Conservation (phyloP, 2,797 vertebrate species). For the Macropodus opercularis region DNA sequence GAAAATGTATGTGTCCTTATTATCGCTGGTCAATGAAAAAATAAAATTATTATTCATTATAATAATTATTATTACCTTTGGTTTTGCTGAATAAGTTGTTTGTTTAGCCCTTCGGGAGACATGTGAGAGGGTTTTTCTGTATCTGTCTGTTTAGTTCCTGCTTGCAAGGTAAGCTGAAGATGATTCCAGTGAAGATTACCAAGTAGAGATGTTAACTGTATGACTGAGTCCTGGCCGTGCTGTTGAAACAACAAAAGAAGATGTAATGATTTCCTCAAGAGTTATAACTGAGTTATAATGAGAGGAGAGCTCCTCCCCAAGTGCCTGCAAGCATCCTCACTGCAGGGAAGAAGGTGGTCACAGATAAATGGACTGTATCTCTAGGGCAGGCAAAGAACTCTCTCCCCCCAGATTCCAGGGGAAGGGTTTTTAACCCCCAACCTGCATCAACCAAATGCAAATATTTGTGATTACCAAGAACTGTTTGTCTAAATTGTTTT, state of each 20-base stretch:
- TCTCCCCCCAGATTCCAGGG: too few relatives aligned
- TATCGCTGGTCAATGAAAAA: background rate
- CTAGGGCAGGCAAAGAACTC: too few relatives aligned
- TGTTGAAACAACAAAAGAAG: slow-evolving; percentile 35
- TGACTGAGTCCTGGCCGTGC: slow-evolving; percentile 36
- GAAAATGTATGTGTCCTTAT: background rate
- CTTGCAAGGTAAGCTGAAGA: background rate
- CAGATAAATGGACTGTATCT: too few relatives aligned
- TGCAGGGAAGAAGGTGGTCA: too few relatives aligned
- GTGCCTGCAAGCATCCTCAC: too few relatives aligned
- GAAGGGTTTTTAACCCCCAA: too few relatives aligned
- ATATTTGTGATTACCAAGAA: too few relatives aligned
- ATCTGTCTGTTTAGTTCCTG: slow-evolving; percentile 16
- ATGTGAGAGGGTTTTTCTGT: slow-evolving; percentile 7
- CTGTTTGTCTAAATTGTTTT: too few relatives aligned
- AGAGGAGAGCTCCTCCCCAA: too few relatives aligned
- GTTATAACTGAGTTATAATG: too few relatives aligned
- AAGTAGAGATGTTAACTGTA: slow-evolving; percentile 30
- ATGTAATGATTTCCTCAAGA: slow-evolving; percentile 32
- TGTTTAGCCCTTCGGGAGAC: background rate
- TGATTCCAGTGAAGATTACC: slow-evolving; percentile 13
- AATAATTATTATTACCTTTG: too few relatives aligned
- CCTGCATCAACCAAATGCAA: too few relatives aligned
- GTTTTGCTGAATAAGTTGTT: slow-evolving; percentile 8
- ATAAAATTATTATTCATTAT: background rate